Evolutionary conservation across 2,888 invertebrate genomes (phyloP), one percentile per base, ranked within the genome.

Genomic region (Erebia aethiops): DNA sequence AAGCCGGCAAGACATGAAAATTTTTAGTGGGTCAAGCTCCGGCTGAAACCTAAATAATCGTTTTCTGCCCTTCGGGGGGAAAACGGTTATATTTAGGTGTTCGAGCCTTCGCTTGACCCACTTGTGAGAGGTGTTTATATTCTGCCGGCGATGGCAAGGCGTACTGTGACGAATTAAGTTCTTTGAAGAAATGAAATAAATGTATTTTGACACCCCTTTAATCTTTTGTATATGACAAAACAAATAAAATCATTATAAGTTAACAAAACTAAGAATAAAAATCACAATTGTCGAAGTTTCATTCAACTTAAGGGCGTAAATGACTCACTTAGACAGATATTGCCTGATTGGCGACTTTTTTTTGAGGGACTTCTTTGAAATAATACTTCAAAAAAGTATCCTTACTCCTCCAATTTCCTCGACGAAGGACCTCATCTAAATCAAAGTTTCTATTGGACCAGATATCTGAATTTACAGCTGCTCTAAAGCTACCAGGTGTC

Each of bases 401-500:
- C n/a, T 58, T 58, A 7, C n/a, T 35, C 35, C 58, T 58, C 58
- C 58, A 58, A 9, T 58, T 58, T 14, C 41, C 35, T 4, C 58
- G 35, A n/a, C 35, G 3, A 9, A 58, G 58, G n/a, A 58, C 35
- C 11, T 58, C 58, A n/a, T 58, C 58, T 9, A 58, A 35, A 35
- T 41, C 14, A 14, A 1, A 35, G n/a, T 58, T 35, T n/a, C 35
- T 58, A 58, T 35, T n/a, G 9, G 35, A 35, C 58, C 58, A 58
- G 2, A 35, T 58, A 9, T 58, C n/a, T n/a, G 58, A n/a, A 8
- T 35, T 35, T 35, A 58, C 58, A 8, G 58, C 58, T 8, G 58
- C 58, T 58, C 58, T 58, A n/a, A 58, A 58, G 35, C 58, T 58
- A 9, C 58, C 58, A 41, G 58, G 35, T 2, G 58, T n/a, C 8